Evolutionary conservation across 2,113 vertebrate genomes (phyloP).

Genomic region (Corythornis cristatus): DNA sequence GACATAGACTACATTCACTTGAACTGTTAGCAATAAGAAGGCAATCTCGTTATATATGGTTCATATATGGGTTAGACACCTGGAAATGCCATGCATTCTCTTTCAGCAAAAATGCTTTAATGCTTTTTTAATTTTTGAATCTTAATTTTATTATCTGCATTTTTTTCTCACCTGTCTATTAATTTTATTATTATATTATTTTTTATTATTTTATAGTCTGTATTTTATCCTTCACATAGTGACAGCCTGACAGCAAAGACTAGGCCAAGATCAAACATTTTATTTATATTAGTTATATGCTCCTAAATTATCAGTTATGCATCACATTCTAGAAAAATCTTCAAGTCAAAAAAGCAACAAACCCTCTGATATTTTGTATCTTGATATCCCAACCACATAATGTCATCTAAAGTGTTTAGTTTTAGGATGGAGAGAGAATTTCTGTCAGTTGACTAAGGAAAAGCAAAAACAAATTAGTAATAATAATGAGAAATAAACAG

Average conservation of each 20-base stretch:
- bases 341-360: background rate
- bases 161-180: background rate
- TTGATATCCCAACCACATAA: background rate
- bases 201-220: background rate
- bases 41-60: background rate
- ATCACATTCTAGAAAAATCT: background rate
- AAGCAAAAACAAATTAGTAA: background rate
- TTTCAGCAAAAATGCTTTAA: background rate
- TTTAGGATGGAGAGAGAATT: background rate
- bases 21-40: background rate
- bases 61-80: background rate
- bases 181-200: too few relatives aligned
- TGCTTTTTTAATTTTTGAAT: background rate
- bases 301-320: background rate
- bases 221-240: background rate
- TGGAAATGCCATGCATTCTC: background rate
- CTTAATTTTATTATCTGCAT: background rate
- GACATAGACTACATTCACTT: background rate
- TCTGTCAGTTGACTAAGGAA: background rate
- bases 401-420: background rate
- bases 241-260: background rate
- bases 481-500: background rate
- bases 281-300: background rate
- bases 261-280: background rate
- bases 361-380: background rate